Base-by-base conservation (phyloP, 2,113 vertebrate genomes). In the Oreochromis niloticus region DNA sequence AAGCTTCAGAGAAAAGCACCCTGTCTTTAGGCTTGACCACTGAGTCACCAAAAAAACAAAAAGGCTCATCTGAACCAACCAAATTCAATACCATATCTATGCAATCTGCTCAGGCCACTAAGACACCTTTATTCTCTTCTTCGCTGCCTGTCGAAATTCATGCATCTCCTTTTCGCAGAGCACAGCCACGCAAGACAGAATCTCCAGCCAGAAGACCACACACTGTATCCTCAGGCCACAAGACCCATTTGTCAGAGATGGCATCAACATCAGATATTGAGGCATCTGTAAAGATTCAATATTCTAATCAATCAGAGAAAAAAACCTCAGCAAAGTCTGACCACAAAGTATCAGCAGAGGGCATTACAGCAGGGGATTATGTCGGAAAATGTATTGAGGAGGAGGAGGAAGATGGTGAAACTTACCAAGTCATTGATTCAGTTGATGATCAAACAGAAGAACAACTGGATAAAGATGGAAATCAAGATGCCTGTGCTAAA, bases 311-410 rank as follows among this genome's bases (percentile, higher is more conserved):
- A 27, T 73, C 54, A 19, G 17, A 63, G 59, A 7, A 2, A 8
- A 87, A 80, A 81, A 22, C 34, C 82, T 84, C 59, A 16, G 7
- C 24, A 9, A n/a, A 16, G 36, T 81, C 86, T 61, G 82, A 48
- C 86, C 91, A 91, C 82, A 82, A 12, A 3, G 81, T 54, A 68
- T 85, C 90, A 89, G 80, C 79, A 81, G 63, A 93, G 82, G 19
- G 16, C 50, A 4, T 3, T 63, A n/a, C 81, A 52, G 48, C 34
- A 83, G 73, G 30, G 5, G 34, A 88, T 6, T 17, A 63, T 13
- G 46, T 8, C 10, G 32, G 22, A 6, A 75, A 83, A 66, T 12
- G 6, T 52, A 78, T 52, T 59, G 73, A 39, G 50, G 50, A 57
- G 13, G 54, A 68, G 4, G 59, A 80, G 16, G 83, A 57, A 12